These are phyloP conservation scores for Noctua janthina DNA, from an alignment of 2,888 invertebrate genomes.

Conservation along the genomic window DNA sequence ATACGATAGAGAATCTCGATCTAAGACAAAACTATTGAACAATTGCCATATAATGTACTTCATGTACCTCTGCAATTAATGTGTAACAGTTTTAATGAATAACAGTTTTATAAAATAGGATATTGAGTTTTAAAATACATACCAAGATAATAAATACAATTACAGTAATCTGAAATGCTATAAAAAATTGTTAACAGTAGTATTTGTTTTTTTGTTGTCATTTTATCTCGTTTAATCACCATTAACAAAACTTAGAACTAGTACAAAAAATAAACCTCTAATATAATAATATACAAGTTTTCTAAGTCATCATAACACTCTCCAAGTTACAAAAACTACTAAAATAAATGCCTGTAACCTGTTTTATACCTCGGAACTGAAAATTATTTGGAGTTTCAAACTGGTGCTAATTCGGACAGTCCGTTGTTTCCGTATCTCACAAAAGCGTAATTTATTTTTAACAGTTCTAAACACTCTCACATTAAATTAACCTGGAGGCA, in stretches of 20 bases:
- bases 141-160: conserved; percentile 17
- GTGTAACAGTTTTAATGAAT: conserved; percentile 7
- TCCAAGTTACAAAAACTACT: conserved; percentile 13
- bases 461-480: background rate
- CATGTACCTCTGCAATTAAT: conserved; percentile 5
- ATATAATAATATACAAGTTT: conserved; percentile 20
- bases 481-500: background rate
- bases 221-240: conserved; percentile 29
- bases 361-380: conserved; percentile 18
- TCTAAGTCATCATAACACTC: conserved; percentile 12
- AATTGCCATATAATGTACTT: conserved; percentile 14
- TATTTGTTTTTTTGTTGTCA: conserved; percentile 2
- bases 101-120: conserved; percentile 3
- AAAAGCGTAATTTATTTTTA: conserved; percentile 1
- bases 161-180: conserved; percentile 2
- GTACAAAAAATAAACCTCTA: conserved; percentile 57
- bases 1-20: conserved; percentile 69
- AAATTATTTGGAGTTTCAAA: conserved; percentile 22
- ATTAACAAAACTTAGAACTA: conserved; percentile 49
- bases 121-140: background rate
- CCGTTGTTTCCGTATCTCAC: background rate
- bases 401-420: conserved; percentile 41
- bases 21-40: conserved; percentile 44
- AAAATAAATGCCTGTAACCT: conserved; percentile 52
- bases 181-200: background rate